These are phyloP conservation scores for Palythoa heliodiscus DNA, from an alignment of 92 coral and sea anemone genomes.

Conservation along the genomic window DNA sequence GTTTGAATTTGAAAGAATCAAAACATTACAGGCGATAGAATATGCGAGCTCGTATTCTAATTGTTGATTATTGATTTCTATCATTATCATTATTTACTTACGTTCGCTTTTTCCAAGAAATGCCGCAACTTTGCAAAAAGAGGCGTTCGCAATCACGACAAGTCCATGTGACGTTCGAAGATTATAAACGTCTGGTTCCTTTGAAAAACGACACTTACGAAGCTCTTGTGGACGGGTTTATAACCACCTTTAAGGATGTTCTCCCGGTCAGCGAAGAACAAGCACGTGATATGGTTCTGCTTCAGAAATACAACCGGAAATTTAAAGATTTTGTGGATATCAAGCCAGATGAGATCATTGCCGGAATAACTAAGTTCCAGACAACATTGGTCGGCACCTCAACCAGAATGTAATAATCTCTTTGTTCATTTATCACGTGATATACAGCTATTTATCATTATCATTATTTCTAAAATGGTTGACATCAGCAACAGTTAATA, in stretches of 20 bases:
- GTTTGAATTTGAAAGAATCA: too few relatives aligned
- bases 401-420: not conserved
- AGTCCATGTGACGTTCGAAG: not conserved
- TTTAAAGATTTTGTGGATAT: not conserved
- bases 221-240: slow-evolving; percentile 3
- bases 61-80: too few relatives aligned
- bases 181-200: not conserved
- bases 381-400: not conserved
- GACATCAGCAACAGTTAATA: too few relatives aligned
- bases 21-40: too few relatives aligned
- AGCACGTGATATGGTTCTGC: not conserved
- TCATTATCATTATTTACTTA: too few relatives aligned
- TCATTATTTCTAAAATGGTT: too few relatives aligned
- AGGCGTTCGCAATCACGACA: not conserved
- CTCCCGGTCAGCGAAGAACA: not conserved
- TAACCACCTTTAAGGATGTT: slow-evolving; percentile 3
- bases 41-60: too few relatives aligned
- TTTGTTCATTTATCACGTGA: too few relatives aligned
- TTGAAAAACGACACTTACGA: not conserved
- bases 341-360: not conserved
- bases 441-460: too few relatives aligned
- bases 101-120: too few relatives aligned
- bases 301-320: not conserved
- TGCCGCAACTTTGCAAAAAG: too few relatives aligned
- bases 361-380: not conserved